Conservation (phyloP, 2,888 invertebrate genomes). For the Steinernema carpocapsae region DNA sequence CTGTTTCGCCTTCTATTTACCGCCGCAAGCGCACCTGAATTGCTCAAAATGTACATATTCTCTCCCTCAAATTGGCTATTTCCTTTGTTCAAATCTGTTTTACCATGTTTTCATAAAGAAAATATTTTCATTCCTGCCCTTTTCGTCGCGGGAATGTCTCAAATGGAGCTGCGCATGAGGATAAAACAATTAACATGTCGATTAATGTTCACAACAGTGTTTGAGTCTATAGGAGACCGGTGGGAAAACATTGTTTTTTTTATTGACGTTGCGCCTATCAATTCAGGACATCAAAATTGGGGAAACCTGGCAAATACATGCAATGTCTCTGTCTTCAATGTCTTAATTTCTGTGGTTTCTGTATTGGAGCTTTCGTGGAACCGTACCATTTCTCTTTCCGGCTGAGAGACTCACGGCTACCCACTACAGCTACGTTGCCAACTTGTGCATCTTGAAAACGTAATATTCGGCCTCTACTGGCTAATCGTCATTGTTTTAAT, state of each 20-base stretch:
- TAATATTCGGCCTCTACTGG: slow-evolving; percentile 13
- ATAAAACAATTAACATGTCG: slow-evolving; percentile 19
- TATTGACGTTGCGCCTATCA: too few species aligned
- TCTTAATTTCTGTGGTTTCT: too few species aligned
- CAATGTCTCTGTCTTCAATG: too few species aligned
- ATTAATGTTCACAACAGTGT: slow-evolving; percentile 11
- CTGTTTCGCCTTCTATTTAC: not conserved
- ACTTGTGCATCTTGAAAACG: not conserved
- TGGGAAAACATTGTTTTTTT: too few species aligned
- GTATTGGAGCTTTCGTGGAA: too few species aligned
- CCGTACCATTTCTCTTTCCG: too few species aligned
- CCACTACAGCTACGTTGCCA: too few species aligned
- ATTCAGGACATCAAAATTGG: too few species aligned
- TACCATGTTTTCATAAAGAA: not conserved
- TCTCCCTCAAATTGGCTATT: not conserved
- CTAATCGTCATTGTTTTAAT: slow-evolving; percentile 28
- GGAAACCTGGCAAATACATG: too few species aligned
- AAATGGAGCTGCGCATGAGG: not conserved
- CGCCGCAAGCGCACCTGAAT: not conserved
- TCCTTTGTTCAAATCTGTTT: too few species aligned
- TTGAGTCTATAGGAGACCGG: not conserved
- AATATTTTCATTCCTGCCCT: not conserved
- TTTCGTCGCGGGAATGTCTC: not conserved
- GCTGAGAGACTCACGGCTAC: too few species aligned
- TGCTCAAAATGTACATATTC: slow-evolving; percentile 25